Conservation (phyloP, 2,888 invertebrate species). For the Molanna angustata region DNA sequence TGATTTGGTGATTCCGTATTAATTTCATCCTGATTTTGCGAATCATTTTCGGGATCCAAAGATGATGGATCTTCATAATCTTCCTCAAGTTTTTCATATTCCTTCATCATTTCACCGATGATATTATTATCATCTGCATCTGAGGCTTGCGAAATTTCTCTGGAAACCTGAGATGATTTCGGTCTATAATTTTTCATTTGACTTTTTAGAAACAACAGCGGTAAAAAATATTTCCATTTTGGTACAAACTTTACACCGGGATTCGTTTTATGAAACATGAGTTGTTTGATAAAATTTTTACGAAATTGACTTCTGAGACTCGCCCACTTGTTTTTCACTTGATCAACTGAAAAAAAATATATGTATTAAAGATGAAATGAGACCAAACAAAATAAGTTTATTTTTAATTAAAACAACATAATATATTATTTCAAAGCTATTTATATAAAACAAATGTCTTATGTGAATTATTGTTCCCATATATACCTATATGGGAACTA, state of each 20-base stretch:
- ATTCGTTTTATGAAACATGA: conserved; percentile 3
- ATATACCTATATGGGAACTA: no score
- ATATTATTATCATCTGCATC: conserved; percentile 5
- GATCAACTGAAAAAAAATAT: conserved; percentile 11
- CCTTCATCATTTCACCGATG: conserved; percentile 3
- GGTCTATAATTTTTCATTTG: conserved; percentile 7
- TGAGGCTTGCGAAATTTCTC: neutral
- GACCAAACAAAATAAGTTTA: no score
- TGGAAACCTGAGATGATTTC: neutral
- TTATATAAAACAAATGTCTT: no score
- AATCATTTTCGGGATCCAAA: no score
- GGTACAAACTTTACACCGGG: conserved; percentile 8
- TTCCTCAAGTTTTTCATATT: conserved; percentile 1
- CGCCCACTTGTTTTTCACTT: conserved; percentile 20
- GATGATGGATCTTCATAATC: neutral
- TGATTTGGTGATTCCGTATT: no score
- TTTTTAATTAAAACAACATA: neutral
- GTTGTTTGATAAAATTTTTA: conserved; percentile 10
- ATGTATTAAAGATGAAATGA: no score
- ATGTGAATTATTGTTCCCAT: no score
- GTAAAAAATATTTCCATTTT: conserved; percentile 18
- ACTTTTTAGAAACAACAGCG: conserved; percentile 12
- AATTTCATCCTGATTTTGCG: no score
- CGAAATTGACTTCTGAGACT: conserved; percentile 15
- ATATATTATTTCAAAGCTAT: neutral